These are phyloP conservation scores for Rhyacophila brunnea DNA, from an alignment of 1,140 invertebrate genomes.

Conservation along the genomic window DNA sequence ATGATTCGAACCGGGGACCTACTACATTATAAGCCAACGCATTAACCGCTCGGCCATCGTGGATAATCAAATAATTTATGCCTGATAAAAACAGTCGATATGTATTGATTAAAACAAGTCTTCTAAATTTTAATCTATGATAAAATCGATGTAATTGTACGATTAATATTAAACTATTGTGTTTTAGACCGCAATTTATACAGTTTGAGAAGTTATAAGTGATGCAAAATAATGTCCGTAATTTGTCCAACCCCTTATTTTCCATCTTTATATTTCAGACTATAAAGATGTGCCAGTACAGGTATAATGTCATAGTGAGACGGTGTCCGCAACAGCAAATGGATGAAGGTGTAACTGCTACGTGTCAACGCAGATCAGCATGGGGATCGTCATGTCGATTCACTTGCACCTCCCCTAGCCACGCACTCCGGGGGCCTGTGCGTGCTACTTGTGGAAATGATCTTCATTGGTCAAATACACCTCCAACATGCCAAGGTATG, in stretches of 20 bases:
- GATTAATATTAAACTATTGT: not conserved
- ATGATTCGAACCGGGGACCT: no score
- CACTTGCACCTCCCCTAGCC: slow-evolving; percentile 2
- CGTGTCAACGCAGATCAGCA: slow-evolving; percentile 11
- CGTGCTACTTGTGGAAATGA: slow-evolving; percentile 22
- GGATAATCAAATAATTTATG: no score
- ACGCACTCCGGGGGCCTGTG: slow-evolving; percentile 4
- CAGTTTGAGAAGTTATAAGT: not conserved
- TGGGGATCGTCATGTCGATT: slow-evolving; percentile 27
- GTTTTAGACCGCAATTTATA: not conserved
- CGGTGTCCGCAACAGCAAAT: slow-evolving; percentile 11
- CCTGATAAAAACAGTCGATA: not conserved
- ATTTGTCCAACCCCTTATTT: not conserved
- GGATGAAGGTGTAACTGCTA: not conserved
- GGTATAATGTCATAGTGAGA: slow-evolving; percentile 28
- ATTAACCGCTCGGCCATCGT: no score
- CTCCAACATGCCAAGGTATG: slow-evolving; percentile 24
- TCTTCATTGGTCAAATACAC: slow-evolving; percentile 17
- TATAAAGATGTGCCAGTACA: slow-evolving; percentile 25
- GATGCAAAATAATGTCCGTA: not conserved
- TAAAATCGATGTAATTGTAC: not conserved
- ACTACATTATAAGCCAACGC: no score
- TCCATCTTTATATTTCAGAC: slow-evolving; percentile 14
- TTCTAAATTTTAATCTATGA: not conserved
- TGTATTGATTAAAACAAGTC: not conserved